Conservation (phyloP, 2,113 vertebrate genomes). For the Piaya cayana region DNA sequence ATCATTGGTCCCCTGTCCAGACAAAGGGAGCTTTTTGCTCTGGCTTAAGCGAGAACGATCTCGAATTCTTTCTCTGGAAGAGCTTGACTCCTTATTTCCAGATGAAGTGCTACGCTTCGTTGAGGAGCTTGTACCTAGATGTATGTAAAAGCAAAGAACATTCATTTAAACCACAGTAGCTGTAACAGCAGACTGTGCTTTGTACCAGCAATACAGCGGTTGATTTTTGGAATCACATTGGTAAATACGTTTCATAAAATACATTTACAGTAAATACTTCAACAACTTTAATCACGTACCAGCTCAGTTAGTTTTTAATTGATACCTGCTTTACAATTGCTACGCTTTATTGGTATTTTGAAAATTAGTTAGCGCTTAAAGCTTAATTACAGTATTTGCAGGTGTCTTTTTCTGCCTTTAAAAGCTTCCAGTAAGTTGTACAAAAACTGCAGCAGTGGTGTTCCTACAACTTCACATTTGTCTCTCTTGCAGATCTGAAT, state of each 20-base stretch:
- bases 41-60: conserved; percentile 83
- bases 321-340: neutral
- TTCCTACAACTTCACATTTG: neutral
- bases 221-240: neutral
- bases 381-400: neutral
- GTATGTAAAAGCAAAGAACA: neutral
- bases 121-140: conserved; percentile 75
- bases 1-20: conserved; percentile 69
- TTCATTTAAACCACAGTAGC: neutral
- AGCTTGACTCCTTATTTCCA: conserved; percentile 85
- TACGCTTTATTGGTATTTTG: neutral
- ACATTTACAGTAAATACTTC: neutral
- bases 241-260: neutral
- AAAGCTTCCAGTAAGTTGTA: neutral
- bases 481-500: neutral
- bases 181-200: neutral
- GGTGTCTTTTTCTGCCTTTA: neutral
- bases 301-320: neutral
- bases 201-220: neutral
- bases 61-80: conserved; percentile 85
- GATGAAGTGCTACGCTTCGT: conserved; percentile 82
- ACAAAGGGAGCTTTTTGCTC: conserved; percentile 83
- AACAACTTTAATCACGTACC: neutral
- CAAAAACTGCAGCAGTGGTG: neutral
- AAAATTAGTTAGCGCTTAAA: neutral